Percentiles rank a stretch among this genome's conserved stretches.
These are phyloP conservation scores for Neodontobutis hainanensis DNA, from an alignment of 2,113 vertebrate species.

Conservation along the genomic window DNA sequence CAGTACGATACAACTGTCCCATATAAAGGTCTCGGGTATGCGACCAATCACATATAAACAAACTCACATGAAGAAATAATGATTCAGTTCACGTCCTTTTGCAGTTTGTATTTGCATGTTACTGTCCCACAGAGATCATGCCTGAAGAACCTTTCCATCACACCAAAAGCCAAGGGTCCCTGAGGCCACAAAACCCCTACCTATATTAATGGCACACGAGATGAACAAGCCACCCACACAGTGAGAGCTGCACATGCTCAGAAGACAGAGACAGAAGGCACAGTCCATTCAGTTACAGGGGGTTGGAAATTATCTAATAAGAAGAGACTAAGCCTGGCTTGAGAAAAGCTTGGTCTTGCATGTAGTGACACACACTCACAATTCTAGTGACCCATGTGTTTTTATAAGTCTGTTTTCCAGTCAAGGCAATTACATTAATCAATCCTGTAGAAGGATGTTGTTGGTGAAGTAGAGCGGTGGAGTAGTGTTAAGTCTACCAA, in stretches of 20 bases:
- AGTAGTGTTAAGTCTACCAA: slow-evolving; percentile 27
- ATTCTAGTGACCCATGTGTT: slow-evolving; percentile 30
- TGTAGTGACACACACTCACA: slow-evolving; percentile 31
- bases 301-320: slow-evolving; percentile 60
- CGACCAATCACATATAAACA: not conserved
- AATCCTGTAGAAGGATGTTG: slow-evolving; percentile 1
- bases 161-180: slow-evolving; percentile 58
- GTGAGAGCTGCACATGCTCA: slow-evolving; percentile 2
- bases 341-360: slow-evolving; percentile 28
- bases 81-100: not conserved
- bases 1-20: slow-evolving; percentile 22
- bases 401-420: slow-evolving; percentile 3
- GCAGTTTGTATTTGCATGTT: not conserved
- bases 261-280: slow-evolving; percentile 39
- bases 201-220: slow-evolving; percentile 31
- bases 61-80: not conserved
- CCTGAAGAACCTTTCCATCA: slow-evolving; percentile 24
- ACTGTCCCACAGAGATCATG: slow-evolving; percentile 10
- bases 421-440: slow-evolving; percentile 16
- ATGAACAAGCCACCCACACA: slow-evolving; percentile 17
- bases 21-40: slow-evolving; percentile 3
- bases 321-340: slow-evolving; percentile 64
- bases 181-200: slow-evolving; percentile 57
- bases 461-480: slow-evolving; percentile 26
- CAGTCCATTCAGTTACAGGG: slow-evolving; percentile 26